Evolutionary conservation across 2,888 invertebrate species (phyloP), one percentile per base, ranked within the genome.

Genomic region (Lasioglossum figueresi): DNA sequence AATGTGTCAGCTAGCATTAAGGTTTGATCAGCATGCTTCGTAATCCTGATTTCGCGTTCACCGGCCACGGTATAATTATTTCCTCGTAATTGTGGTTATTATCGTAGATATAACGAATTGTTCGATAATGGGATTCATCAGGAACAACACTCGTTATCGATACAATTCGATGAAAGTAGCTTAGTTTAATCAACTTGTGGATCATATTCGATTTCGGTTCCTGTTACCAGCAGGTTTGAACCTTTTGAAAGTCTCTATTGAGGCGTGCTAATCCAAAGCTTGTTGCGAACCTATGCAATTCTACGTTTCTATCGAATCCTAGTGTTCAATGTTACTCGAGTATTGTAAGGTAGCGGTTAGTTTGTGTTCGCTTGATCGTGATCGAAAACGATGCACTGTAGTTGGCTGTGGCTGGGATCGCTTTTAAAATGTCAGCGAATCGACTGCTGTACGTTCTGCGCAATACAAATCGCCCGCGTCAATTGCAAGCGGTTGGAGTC

Each of bases 321-420:
- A 76, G 52, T 63, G 16, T 59, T 10, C 10, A 16, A 5, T 23
- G 48, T 77, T 70, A 37, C 34, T 74, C 8, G 48, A 63, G 74
- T 59, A 43, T 63, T 23, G 10, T 14, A n/a, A n/a, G 14, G 43
- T 31, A 45, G 19, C 59, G 31, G 68, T 59, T 68, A 48, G 40
- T 40, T 73, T 56, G 66, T 66, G 66, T 74, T 74, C 59, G 5
- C 23, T 52, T n/a, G 52, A 52, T 52, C 52, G 52, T 52, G 52
- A 52, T 52, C 23, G 52, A n/a, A 52, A 52, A 52, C 23, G 8
- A 23, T 23, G 52, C 23, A 48, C 23, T 48, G 48, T 23, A 6
- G 8, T 23, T 52, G 23, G 23, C 52, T 52, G 23, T 23, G 23
- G 23, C 8, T 23, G 52, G 19, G 52, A 19, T 23, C 52, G 23